phyloP scores from a whole-genome alignment of 2,797 vertebrate species.

The Nasua narica region DNA sequence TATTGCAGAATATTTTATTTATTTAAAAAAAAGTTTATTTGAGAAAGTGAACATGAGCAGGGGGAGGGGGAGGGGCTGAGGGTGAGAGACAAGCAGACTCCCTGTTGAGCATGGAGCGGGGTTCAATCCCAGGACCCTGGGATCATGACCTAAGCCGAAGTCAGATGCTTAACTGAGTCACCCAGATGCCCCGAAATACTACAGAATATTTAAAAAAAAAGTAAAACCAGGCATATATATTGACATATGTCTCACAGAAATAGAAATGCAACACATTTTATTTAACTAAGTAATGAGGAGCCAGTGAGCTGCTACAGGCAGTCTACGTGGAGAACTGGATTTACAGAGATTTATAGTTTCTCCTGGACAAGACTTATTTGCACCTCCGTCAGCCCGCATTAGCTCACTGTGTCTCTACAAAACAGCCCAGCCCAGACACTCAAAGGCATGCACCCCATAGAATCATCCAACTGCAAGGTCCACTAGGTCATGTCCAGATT shows the following conservation, averaged over 20 bases:
- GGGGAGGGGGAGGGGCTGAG: too few relatives aligned
- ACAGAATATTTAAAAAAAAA: neutral
- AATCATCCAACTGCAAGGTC: too few relatives aligned
- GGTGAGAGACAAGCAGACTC: neutral
- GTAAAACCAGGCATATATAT: neutral
- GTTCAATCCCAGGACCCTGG: neutral
- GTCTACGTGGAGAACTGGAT: neutral
- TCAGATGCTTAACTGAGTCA: neutral
- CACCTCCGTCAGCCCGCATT: accelerated
- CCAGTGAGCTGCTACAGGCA: neutral
- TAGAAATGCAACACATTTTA: neutral
- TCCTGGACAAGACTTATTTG: neutral
- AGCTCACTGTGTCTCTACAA: neutral
- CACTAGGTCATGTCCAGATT: neutral
- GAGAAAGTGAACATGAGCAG: neutral
- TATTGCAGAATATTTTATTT: neutral
- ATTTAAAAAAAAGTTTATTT: neutral
- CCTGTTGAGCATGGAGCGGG: neutral
- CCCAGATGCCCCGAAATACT: neutral
- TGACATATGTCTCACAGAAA: neutral
- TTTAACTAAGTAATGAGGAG: neutral
- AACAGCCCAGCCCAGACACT: neutral
- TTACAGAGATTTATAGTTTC: neutral
- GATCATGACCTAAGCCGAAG: neutral
- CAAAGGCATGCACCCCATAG: accelerated